A percentile compares a stretch with the other conserved stretches of the same genome.
These are phyloP conservation scores for Schizopygopsis pylzovi DNA, from an alignment of 2,797 vertebrate species.

Conservation along the genomic window DNA sequence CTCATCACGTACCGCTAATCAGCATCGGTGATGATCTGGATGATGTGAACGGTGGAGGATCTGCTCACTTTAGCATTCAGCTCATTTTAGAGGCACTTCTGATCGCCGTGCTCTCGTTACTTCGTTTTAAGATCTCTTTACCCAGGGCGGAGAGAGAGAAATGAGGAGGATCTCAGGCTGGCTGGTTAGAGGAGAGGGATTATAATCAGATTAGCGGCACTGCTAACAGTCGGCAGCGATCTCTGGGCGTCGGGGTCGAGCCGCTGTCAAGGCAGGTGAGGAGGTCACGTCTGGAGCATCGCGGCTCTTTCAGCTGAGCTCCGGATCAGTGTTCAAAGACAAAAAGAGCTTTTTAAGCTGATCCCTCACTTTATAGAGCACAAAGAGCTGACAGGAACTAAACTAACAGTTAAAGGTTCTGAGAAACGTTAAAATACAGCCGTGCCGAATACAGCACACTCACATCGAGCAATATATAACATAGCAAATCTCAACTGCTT, in stretches of 20 bases:
- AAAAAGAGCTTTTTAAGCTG: constrained; percentile 31
- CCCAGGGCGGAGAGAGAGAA: background rate
- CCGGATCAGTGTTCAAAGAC: constrained; percentile 8
- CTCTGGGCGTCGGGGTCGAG: background rate
- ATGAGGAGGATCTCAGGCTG: background rate
- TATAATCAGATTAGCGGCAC: constrained; percentile 45
- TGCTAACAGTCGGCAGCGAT: constrained; percentile 9
- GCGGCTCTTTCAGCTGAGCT: background rate
- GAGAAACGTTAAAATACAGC: background rate
- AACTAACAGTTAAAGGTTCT: background rate
- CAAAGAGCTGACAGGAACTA: constrained; percentile 11
- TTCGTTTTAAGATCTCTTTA: constrained; percentile 16
- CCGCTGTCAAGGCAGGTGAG: constrained; percentile 19
- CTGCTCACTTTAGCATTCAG: background rate
- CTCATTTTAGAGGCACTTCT: background rate
- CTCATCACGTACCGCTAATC: background rate
- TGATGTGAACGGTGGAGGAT: background rate
- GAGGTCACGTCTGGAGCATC: constrained; percentile 43
- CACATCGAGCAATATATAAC: background rate
- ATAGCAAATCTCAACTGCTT: background rate
- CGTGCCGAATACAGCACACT: background rate
- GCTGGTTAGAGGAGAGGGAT: constrained; percentile 41
- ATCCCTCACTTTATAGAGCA: constrained; percentile 22
- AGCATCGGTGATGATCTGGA: background rate
- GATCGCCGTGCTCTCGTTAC: background rate